A percentile compares a stretch with the other conserved stretches of the same genome.
Evolutionary conservation across 2,113 vertebrate genomes (phyloP).

Genomic region (Ursus arctos): DNA sequence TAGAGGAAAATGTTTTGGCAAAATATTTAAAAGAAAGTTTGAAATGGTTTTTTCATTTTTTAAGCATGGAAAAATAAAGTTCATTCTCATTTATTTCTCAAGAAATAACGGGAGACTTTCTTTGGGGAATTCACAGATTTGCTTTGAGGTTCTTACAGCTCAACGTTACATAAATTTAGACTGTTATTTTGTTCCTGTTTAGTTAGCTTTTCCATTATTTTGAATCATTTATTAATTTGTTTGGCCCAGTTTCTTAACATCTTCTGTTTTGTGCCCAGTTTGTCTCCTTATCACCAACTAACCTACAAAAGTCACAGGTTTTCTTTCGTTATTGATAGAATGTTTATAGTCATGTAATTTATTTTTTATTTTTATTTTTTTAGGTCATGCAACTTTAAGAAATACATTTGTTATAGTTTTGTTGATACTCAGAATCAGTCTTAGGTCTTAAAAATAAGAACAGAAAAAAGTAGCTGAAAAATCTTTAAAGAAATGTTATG

Average conservation of each 20-base stretch:
- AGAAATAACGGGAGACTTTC: conserved; percentile 31
- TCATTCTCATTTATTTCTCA: conserved; percentile 48
- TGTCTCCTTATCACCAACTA: neutral
- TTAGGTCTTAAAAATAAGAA: conserved; percentile 54
- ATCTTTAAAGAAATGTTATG: conserved; percentile 29
- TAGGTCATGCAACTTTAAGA: neutral
- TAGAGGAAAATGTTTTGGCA: conserved; percentile 49
- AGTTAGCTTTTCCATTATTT: conserved; percentile 55
- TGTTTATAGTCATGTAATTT: neutral
- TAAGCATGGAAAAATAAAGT: conserved; percentile 53
- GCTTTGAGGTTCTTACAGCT: conserved; percentile 22
- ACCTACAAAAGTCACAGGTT: neutral
- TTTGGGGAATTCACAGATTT: conserved; percentile 49
- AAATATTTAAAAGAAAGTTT: conserved; percentile 56
- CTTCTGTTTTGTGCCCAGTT: neutral
- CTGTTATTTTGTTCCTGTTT: conserved; percentile 6
- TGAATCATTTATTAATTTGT: conserved; percentile 6
- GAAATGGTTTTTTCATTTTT: conserved; percentile 42
- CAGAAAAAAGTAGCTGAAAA: neutral
- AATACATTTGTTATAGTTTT: neutral
- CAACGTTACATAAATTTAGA: conserved; percentile 21
- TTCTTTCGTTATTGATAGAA: conserved; percentile 27
- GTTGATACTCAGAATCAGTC: neutral
- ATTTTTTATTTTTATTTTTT: neutral
- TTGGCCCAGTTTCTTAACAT: conserved; percentile 38